These are phyloP conservation scores for Diorhabda carinulata DNA, from an alignment of 1,140 invertebrate genomes.

Conservation along the genomic window DNA sequence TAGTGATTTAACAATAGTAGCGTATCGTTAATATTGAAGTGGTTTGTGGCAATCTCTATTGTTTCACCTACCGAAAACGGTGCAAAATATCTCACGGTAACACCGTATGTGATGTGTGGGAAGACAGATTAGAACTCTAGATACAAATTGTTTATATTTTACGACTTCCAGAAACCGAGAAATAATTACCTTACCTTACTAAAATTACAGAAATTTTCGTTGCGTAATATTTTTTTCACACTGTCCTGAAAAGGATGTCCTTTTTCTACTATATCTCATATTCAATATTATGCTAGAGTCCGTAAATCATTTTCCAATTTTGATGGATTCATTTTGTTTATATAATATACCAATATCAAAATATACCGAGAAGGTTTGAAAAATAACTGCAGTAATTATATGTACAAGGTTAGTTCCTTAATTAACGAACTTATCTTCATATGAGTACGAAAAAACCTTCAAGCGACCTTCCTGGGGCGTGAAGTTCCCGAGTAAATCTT, in stretches of 20 bases:
- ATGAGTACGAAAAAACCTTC: too few species aligned
- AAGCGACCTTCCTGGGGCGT: too few species aligned
- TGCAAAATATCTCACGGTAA: conserved; percentile 13
- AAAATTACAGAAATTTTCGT: background rate
- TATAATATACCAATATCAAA: background rate
- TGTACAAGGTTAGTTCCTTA: too few species aligned
- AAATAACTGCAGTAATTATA: too few species aligned
- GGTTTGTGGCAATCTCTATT: background rate
- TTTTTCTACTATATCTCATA: background rate
- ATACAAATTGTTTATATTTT: conserved; percentile 12
- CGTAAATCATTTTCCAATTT: background rate
- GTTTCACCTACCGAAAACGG: conserved; percentile 22
- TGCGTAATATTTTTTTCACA: background rate
- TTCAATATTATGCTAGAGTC: background rate
- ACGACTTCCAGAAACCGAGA: background rate
- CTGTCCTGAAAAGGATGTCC: background rate
- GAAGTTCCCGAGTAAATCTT: too few species aligned
- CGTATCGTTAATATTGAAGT: too few species aligned
- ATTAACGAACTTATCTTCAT: too few species aligned
- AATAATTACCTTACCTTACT: conserved; percentile 1
- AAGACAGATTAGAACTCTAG: conserved; percentile 14
- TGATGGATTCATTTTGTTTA: background rate
- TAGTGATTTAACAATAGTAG: too few species aligned
- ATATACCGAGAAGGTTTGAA: too few species aligned
- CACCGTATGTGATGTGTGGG: conserved; percentile 22